Percentiles rank a stretch among this genome's conserved stretches.
phyloP scores from a whole-genome alignment of 2,888 invertebrate genomes.

The Tethea ocularis region DNA sequence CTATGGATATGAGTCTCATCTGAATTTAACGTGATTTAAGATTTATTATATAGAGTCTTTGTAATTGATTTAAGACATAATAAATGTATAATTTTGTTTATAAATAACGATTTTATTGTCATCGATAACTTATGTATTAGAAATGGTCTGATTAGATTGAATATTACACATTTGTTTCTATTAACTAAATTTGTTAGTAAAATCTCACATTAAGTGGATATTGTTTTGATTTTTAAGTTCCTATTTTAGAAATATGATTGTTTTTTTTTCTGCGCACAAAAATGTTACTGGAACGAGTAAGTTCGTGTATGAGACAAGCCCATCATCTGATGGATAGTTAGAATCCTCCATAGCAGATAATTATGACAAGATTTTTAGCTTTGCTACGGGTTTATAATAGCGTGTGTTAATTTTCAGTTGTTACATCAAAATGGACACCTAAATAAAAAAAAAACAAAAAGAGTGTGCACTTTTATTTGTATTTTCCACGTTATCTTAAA shows the following conservation, averaged over 20 bases:
- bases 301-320: conserved; percentile 33
- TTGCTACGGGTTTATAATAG: conserved; percentile 79
- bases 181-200: not conserved
- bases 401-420: conserved; percentile 74
- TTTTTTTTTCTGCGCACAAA: conserved; percentile 50
- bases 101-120: not conserved
- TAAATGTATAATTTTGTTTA: not conserved
- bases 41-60: not conserved
- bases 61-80: conserved; percentile 1
- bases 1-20: not conserved
- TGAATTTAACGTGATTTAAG: not conserved
- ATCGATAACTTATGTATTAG: not conserved
- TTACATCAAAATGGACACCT: conserved; percentile 76
- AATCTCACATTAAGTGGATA: not conserved
- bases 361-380: conserved; percentile 64
- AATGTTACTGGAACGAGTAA: conserved; percentile 23
- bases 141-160: not conserved
- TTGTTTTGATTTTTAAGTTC: not conserved
- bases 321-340: conserved; percentile 40
- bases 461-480: conserved; percentile 33
- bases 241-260: not conserved
- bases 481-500: not conserved
- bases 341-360: conserved; percentile 58
- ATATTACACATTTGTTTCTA: not conserved
- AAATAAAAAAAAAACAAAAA: conserved; percentile 72